Evolutionary conservation across 2,113 vertebrate species (phyloP), one percentile per base, ranked within the genome.

Genomic region (Albula glossodonta): DNA sequence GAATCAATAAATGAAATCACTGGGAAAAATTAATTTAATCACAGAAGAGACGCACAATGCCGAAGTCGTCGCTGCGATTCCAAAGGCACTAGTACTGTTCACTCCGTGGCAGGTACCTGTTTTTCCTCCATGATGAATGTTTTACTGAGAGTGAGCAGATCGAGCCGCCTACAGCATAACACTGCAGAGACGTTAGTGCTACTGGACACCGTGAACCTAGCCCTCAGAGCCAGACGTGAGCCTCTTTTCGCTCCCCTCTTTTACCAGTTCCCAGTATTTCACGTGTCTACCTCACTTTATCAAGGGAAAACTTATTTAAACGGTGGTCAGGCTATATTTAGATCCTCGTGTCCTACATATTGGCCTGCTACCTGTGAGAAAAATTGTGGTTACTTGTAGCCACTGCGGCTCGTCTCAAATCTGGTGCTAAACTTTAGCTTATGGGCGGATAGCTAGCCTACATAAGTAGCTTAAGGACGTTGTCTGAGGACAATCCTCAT

Each of bases 121-220:
- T 80, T 53, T 85, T 87, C 93, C 91, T 93, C 92, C 93, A 93
- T 94, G 91, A 92, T 92, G 91, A 90, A 80, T 84, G 60, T 70
- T 86, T 87, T 90, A 88, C 87, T 80, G 86, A 83, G 78, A 19
- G 63, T 41, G 50, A 78, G 80, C 81, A 84, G 83, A 74, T 52
- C 31, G 81, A 70, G 15, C 80, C 48, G 53, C 63, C 81, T 49
- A 52, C 82, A 86, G 85, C 85, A 91, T 86, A 63, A 84, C 86
- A 88, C 82, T 89, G 90, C 91, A 87, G 51, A 81, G 81, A 48
- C 11, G 80, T 48, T 83, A 41, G 80, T 52, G 78, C 41, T n/a
- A 77, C 48, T 79, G 60, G 50, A 22, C n/a, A 48, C 49, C 51
- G 63, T 31, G 17, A 48, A 41, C 9, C 56, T 50, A 51, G 63